Conservation (phyloP, 1,140 invertebrate genomes). For the Megalopta genalis region DNA sequence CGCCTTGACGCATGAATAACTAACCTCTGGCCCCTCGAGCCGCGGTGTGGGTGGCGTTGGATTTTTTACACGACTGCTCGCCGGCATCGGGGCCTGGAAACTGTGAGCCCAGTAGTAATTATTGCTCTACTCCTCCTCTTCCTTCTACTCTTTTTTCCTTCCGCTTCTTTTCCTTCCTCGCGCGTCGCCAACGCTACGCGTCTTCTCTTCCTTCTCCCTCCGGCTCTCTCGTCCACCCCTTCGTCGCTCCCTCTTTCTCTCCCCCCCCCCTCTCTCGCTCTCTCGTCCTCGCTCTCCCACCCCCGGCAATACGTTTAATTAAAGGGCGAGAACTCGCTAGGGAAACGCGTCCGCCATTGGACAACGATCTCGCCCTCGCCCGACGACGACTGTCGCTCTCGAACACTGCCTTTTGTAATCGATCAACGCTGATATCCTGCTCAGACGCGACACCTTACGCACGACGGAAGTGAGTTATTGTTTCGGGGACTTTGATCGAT, state of each 20-base stretch:
- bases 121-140: slow-evolving; percentile 62
- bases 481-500: too few species aligned
- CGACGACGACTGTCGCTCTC: neutral
- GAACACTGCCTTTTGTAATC: neutral
- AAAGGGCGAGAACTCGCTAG: slow-evolving; percentile 42
- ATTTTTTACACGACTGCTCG: slow-evolving; percentile 74
- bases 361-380: neutral
- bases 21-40: slow-evolving; percentile 72
- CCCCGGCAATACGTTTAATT: slow-evolving; percentile 49
- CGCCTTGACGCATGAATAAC: slow-evolving; percentile 78
- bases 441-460: neutral
- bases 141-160: slow-evolving; percentile 29
- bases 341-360: slow-evolving; percentile 30
- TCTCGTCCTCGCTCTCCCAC: neutral
- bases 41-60: slow-evolving; percentile 71
- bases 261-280: neutral
- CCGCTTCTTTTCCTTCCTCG: slow-evolving; percentile 28
- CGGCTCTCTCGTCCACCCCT: slow-evolving; percentile 2
- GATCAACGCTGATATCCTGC: neutral
- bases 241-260: too few species aligned
- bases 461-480: too few species aligned
- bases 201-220: slow-evolving; percentile 40
- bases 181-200: slow-evolving; percentile 1
- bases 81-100: slow-evolving; percentile 67
- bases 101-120: slow-evolving; percentile 72